Conservation (phyloP, 1,140 invertebrate species). For the Ostrea edulis region DNA sequence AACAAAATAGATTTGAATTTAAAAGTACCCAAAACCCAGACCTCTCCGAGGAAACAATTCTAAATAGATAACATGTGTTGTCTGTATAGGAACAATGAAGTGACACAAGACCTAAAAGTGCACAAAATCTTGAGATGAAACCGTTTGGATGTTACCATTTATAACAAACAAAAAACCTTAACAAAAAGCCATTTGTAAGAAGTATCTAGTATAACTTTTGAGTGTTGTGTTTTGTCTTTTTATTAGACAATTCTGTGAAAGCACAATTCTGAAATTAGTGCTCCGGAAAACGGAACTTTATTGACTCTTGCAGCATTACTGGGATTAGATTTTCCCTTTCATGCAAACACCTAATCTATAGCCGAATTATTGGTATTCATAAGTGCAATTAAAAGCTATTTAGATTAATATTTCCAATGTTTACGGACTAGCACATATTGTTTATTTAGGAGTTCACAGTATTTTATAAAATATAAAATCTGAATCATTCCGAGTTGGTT, state of each 20-base stretch:
- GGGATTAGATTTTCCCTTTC: not conserved
- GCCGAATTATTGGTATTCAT: constrained; percentile 4
- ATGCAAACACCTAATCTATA: constrained; percentile 3
- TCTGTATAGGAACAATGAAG: not conserved
- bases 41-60: not conserved
- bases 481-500: constrained; percentile 5
- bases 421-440: not conserved
- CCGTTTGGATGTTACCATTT: not conserved
- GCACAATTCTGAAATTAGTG: not conserved
- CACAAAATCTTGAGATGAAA: not conserved
- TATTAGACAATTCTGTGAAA: not conserved
- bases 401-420: constrained; percentile 36
- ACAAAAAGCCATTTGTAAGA: not conserved
- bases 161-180: constrained; percentile 6
- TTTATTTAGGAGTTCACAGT: constrained; percentile 4
- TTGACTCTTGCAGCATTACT: constrained; percentile 1
- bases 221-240: not conserved
- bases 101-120: not conserved
- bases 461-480: constrained; percentile 23
- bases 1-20: not conserved
- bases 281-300: constrained; percentile 19
- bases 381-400: constrained; percentile 37
- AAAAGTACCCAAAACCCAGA: not conserved
- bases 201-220: not conserved
- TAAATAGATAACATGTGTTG: not conserved